A percentile compares a stretch with the other conserved stretches of the same genome.
Evolutionary conservation across 2,888 invertebrate species (phyloP).

Genomic region (Drosophila merina): DNA sequence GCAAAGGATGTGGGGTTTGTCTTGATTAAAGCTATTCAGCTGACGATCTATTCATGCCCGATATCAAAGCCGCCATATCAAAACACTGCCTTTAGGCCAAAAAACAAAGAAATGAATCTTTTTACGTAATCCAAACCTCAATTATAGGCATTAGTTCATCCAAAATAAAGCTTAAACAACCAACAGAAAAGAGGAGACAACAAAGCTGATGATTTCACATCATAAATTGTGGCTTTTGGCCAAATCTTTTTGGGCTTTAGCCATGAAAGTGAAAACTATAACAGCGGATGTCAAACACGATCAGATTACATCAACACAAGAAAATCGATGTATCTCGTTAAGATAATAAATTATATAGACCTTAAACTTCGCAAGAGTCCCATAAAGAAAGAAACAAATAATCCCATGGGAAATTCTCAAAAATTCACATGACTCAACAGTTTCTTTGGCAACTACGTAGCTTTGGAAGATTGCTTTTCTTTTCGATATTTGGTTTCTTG

Average conservation of each 20-base stretch:
- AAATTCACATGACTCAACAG: slow-evolving; percentile 23
- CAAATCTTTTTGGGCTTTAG: slow-evolving; percentile 43
- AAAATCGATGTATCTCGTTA: slow-evolving; percentile 24
- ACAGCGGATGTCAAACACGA: slow-evolving; percentile 63
- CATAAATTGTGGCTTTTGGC: slow-evolving; percentile 64
- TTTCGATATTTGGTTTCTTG: slow-evolving; percentile 41
- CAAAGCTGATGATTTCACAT: slow-evolving; percentile 54
- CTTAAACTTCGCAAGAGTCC: slow-evolving; percentile 18
- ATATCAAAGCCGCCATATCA: slow-evolving; percentile 8
- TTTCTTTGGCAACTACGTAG: not conserved
- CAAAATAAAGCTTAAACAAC: slow-evolving; percentile 51
- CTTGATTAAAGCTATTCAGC: slow-evolving; percentile 9
- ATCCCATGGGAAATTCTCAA: slow-evolving; percentile 17
- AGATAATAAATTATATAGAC: slow-evolving; percentile 27
- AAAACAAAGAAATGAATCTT: slow-evolving; percentile 43
- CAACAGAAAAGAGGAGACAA: slow-evolving; percentile 39
- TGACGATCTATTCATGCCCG: slow-evolving; percentile 8
- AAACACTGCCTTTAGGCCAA: slow-evolving; percentile 28
- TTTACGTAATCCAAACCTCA: slow-evolving; percentile 55
- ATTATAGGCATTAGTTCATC: slow-evolving; percentile 70
- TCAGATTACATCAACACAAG: slow-evolving; percentile 49
- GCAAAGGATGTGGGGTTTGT: not conserved
- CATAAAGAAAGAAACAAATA: not conserved
- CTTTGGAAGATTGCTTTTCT: slow-evolving; percentile 17
- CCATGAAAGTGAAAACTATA: slow-evolving; percentile 70